Conservation (phyloP, 2,888 invertebrate species). For the Pyrrhopygopsis socrates region DNA sequence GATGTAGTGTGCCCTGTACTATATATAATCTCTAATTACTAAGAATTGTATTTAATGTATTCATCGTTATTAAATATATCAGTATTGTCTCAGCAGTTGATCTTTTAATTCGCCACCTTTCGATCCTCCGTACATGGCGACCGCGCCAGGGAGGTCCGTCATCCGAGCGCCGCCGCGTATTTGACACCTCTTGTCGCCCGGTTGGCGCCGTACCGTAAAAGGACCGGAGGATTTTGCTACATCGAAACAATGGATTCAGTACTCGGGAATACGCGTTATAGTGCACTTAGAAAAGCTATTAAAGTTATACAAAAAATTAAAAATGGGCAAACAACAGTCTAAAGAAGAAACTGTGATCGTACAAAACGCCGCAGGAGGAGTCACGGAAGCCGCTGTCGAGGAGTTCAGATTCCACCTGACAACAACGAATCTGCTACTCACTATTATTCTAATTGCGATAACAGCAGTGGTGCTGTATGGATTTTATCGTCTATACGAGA, state of each 20-base stretch:
- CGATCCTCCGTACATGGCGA: neutral
- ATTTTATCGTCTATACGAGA: neutral
- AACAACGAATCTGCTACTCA: neutral
- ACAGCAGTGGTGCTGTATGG: neutral
- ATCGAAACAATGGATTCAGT: neutral
- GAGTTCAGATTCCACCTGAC: neutral
- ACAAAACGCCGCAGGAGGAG: neutral
- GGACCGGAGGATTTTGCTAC: neutral
- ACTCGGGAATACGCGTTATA: too few species aligned
- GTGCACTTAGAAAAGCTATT: too few species aligned
- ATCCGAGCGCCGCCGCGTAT: neutral
- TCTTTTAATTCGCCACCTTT: too few species aligned
- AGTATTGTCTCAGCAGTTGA: slow-evolving; percentile 34
- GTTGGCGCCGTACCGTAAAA: neutral
- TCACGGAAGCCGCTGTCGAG: neutral
- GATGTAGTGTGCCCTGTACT: too few species aligned
- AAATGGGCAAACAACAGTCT: neutral
- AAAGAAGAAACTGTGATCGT: neutral
- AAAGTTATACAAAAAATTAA: neutral
- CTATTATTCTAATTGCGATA: neutral
- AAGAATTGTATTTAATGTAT: too few species aligned
- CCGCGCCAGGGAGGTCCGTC: neutral
- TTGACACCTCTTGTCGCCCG: neutral
- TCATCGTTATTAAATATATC: too few species aligned
- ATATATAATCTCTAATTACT: too few species aligned